Conservation (phyloP, 2,888 invertebrate genomes). For the Tetranychus truncatus region DNA sequence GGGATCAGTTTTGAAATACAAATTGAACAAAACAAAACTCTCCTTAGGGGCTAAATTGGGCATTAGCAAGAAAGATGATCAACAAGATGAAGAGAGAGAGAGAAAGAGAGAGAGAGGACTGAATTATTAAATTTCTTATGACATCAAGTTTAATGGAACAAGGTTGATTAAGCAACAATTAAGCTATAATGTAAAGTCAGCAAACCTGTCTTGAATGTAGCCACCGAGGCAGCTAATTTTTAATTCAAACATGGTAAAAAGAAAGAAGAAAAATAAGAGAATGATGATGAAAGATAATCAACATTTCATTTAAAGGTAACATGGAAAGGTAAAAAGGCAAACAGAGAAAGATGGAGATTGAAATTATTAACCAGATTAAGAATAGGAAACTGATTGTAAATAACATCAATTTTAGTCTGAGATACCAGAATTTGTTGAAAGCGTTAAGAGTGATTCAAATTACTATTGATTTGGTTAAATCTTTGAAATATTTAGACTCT, state of each 20-base stretch:
- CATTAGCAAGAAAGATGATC: neutral
- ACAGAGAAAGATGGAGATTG: too few species aligned
- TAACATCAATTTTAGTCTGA: too few species aligned
- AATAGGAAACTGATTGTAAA: too few species aligned
- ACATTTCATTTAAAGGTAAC: neutral
- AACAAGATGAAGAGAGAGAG: neutral
- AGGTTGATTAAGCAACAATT: neutral
- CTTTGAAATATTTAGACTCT: too few species aligned
- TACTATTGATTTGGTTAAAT: neutral
- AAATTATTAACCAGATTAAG: too few species aligned
- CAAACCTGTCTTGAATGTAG: neutral
- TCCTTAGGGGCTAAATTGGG: neutral
- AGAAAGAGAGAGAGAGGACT: too few species aligned
- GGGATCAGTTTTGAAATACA: neutral
- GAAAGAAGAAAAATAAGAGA: neutral
- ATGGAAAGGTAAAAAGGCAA: too few species aligned
- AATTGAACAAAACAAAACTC: neutral
- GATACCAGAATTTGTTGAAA: too few species aligned
- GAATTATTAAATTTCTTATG: neutral
- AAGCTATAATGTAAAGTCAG: neutral
- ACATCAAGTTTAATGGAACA: neutral
- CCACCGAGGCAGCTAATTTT: neutral
- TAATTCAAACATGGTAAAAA: neutral
- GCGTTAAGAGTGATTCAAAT: too few species aligned
- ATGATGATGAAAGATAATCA: neutral